phyloP scores from a whole-genome alignment of 2,888 invertebrate species.

The Trichogramma evanescens region DNA sequence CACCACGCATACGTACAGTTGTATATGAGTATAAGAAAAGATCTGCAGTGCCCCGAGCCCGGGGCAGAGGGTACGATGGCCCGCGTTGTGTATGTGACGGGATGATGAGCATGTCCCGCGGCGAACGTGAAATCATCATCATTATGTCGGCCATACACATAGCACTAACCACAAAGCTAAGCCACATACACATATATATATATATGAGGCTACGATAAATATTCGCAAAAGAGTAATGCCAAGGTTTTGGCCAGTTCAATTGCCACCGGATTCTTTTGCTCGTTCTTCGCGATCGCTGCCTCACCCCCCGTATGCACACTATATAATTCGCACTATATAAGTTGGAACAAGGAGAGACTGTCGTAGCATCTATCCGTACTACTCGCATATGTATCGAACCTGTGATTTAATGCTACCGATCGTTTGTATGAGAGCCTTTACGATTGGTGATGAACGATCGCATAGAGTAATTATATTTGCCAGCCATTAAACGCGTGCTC shows the following conservation, averaged over 20 bases:
- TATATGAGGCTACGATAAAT: no score
- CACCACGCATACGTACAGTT: no score
- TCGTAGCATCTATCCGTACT: no score
- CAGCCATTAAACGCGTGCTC: no score
- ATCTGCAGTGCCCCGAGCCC: no score
- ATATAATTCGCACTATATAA: no score
- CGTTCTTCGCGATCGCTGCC: not conserved
- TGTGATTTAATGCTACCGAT: slow-evolving; percentile 19
- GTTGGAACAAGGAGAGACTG: no score
- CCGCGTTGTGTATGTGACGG: slow-evolving; percentile 32
- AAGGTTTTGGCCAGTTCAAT: slow-evolving; percentile 32
- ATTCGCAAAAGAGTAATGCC: slow-evolving; percentile 34
- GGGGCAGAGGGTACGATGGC: no score
- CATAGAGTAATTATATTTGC: no score
- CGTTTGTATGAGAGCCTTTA: not conserved
- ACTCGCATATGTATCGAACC: not conserved
- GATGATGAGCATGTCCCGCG: slow-evolving; percentile 41
- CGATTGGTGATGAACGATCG: no score
- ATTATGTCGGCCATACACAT: slow-evolving; percentile 32
- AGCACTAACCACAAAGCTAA: not conserved
- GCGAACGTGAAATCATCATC: slow-evolving; percentile 42
- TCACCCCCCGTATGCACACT: slow-evolving; percentile 1
- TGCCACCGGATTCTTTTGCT: slow-evolving; percentile 36
- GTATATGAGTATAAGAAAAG: no score
- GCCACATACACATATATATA: no score